Evolutionary conservation across 2,888 invertebrate species (phyloP), one percentile per base, ranked within the genome.

Genomic region (Tetragonula carbonaria): DNA sequence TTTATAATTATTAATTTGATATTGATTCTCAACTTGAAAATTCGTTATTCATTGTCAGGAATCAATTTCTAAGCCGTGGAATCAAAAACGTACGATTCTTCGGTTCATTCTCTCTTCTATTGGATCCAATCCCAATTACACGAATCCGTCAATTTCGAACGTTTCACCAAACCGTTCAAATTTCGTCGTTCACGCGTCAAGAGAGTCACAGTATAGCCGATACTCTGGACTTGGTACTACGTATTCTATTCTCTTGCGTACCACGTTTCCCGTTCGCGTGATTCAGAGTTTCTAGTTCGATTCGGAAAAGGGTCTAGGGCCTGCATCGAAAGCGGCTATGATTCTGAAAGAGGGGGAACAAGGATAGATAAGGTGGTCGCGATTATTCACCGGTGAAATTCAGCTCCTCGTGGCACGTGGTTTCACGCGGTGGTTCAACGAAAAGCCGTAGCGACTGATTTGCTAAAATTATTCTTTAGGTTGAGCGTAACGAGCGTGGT

Each of bases 221-320:
- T 50, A 33, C 16, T 13, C 16, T 38, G n/a, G 45, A 66, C 66
- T 78, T 57, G 38, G 45, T 63, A 38, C 38, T 0, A 8, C 68
- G 81, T 57, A 45, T 45, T 45, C n/a, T 11, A 62, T 80, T 80
- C 53, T 21, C 21, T 68, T 28, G 23, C 16, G 53, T 51, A 51
- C 16, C 53, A 38, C n/a, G 16, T 65, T 28, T 70, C 62, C 21
- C 23, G 68, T 83, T 92, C 87, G 92, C 92, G 92, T 92, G 93
- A 88, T 88, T 86, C 88, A 79, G 77, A 84, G 88, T 89, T 90
- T 88, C 82, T 87, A 90, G 86, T 85, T 88, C 79, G 80, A 90
- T 90, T 90, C 87, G 82, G 82, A 77, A 72, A 87, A 84, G 81
- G 38, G 73, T 86, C 74, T 87, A 84, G 82, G 14, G 18, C 88